Percentiles rank a stretch among this genome's conserved stretches.
These are phyloP conservation scores for Apamea epomidion DNA, from an alignment of 2,888 invertebrate genomes.

Conservation along the genomic window DNA sequence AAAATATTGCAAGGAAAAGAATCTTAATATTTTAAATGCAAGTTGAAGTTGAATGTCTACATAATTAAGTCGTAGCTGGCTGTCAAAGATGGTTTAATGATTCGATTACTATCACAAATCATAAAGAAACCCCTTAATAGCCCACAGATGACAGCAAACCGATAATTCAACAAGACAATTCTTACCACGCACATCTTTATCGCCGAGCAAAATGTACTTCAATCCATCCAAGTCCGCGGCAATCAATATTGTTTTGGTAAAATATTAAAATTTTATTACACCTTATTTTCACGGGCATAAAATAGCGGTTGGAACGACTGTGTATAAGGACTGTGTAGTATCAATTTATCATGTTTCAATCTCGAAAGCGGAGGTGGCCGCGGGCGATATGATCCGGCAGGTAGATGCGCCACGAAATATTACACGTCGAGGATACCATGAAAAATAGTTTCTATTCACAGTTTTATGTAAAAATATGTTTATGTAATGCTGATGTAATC, in stretches of 20 bases:
- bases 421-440: conserved; percentile 63
- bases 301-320: conserved; percentile 72
- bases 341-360: conserved; percentile 86
- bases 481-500: conserved; percentile 52
- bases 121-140: conserved; percentile 21
- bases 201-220: conserved; percentile 33
- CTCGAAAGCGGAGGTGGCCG: conserved; percentile 71
- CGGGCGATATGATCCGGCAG: conserved; percentile 66
- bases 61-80: conserved; percentile 1
- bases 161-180: conserved; percentile 47
- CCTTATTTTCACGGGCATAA: conserved; percentile 76
- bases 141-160: conserved; percentile 36
- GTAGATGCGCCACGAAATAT: conserved; percentile 70
- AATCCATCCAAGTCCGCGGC: conserved; percentile 56
- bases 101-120: conserved; percentile 29
- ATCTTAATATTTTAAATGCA: not conserved
- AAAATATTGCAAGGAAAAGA: conserved; percentile 9
- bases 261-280: conserved; percentile 77
- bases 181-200: conserved; percentile 38
- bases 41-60: not conserved
- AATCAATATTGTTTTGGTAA: conserved; percentile 77
- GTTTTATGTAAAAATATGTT: conserved; percentile 68
- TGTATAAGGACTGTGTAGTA: conserved; percentile 71
- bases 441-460: conserved; percentile 72
- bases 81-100: conserved; percentile 28